A percentile compares a stretch with the other conserved stretches of the same genome.
Conservation (phyloP, 2,888 invertebrate genomes). For the Trilocha varians region DNA sequence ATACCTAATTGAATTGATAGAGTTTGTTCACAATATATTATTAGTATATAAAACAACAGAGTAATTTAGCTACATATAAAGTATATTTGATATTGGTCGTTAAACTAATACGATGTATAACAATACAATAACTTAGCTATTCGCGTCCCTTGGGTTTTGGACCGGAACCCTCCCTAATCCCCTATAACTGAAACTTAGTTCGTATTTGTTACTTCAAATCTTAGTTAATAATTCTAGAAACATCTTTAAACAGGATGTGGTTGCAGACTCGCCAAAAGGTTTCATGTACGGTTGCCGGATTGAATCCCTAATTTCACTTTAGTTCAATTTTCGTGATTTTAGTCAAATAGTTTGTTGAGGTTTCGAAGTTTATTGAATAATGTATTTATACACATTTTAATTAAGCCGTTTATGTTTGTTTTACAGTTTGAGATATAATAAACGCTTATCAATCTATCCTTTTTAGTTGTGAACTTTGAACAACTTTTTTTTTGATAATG, state of each 20-base stretch:
- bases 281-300: neutral
- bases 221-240: conserved; percentile 73
- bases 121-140: neutral
- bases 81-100: neutral
- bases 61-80: too few species aligned
- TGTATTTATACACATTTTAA: too few species aligned
- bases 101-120: neutral
- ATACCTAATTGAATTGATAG: too few species aligned
- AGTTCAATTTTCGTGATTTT: neutral
- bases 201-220: conserved; percentile 59
- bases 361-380: too few species aligned
- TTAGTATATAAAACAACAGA: too few species aligned
- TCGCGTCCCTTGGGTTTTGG: conserved; percentile 30
- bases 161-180: conserved; percentile 58
- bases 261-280: conserved; percentile 6
- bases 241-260: conserved; percentile 69
- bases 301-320: neutral
- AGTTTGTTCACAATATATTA: too few species aligned
- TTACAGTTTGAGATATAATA: too few species aligned
- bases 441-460: too few species aligned
- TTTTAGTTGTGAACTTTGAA: too few species aligned
- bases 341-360: too few species aligned
- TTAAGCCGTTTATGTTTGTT: too few species aligned
- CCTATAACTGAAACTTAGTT: conserved; percentile 48
- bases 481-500: too few species aligned